phyloP scores from a whole-genome alignment of 2,888 invertebrate genomes.

The Lasioglossum lativentre region DNA sequence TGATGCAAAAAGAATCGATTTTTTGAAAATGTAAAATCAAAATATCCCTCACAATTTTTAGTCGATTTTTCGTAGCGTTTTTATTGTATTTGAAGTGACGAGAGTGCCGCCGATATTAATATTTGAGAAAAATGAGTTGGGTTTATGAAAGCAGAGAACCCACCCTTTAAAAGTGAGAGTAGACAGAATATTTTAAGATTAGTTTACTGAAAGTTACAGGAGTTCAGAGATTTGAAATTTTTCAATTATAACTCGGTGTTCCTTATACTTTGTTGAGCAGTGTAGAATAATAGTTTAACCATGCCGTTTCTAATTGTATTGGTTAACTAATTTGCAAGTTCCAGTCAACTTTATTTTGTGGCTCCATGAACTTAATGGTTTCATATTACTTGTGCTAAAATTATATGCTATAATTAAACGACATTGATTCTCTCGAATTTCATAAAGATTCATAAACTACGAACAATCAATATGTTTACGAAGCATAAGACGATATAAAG shows the following conservation, averaged over 20 bases:
- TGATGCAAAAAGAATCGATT: too few relatives aligned
- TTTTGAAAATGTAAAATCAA: not conserved
- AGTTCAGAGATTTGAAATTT: too few relatives aligned
- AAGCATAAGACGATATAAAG: not conserved
- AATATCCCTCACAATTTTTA: not conserved
- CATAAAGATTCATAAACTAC: not conserved
- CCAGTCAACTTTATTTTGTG: too few relatives aligned
- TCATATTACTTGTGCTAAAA: not conserved
- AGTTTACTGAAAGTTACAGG: not conserved
- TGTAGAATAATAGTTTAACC: too few relatives aligned
- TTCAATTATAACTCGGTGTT: too few relatives aligned
- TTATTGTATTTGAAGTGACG: too few relatives aligned
- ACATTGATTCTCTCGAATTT: not conserved
- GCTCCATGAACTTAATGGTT: not conserved
- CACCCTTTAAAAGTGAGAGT: too few relatives aligned
- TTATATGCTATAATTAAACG: not conserved
- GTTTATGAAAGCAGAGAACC: not conserved
- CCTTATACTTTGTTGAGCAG: too few relatives aligned
- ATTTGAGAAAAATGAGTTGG: not conserved
- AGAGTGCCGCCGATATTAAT: not conserved
- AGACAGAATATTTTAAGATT: not conserved
- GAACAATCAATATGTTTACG: not conserved
- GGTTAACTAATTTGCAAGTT: too few relatives aligned
- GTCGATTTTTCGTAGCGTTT: not conserved
- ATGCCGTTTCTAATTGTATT: too few relatives aligned